Base-by-base conservation (phyloP, 1,140 invertebrate species). In the Pseudachorutes palmiensis region DNA sequence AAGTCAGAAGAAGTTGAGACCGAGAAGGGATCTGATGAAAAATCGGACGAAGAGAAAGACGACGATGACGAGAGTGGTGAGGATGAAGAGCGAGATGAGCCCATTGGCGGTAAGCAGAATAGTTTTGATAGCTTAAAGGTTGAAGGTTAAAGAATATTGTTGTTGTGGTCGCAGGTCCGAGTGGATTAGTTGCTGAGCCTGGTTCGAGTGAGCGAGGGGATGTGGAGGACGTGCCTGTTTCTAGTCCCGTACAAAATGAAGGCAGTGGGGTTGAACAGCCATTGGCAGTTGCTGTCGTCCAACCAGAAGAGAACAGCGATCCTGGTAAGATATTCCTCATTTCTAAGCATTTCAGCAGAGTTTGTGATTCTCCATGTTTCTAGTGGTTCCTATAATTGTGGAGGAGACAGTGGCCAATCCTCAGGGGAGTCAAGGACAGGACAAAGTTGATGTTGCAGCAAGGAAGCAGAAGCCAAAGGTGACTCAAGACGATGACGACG, bases 321-420 rank as follows among this genome's bases (percentile, higher is more conserved):
- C 70, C 70, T 36, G 70, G 70, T 71, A 9, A 24, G 51, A 14
- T 16, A 24, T 24, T 19, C 12, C 12, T 14, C 12, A 14, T 5
- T 55, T 55, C 51, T 5, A 24, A 14, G 51, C 5, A 19, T 24
- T 60, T 14, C 30, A 60, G 24, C 14, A 3, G 22, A 32, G n/a
- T 41, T 14, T 24, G 19, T 62, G 33, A n/a, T 67, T 62, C 49
- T 60, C 22, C 22, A 62, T 60, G 16, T 66, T 66, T 58, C 9
- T 61, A 73, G 72, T 71, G 48, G 72, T 69, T 26, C 72, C 72
- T 57, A 68, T 71, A n/a, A 71, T 74, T 30, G 72, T 71, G 0
- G 68, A 72, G 32, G 68, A 68, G 24, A 65, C 41, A 58, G 45
- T 48, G 2, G 51, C 29, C 33, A 41, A 66, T 24, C 51, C 51